These are phyloP conservation scores for Maccullochella peelii DNA, from an alignment of 2,113 vertebrate species.

Conservation along the genomic window DNA sequence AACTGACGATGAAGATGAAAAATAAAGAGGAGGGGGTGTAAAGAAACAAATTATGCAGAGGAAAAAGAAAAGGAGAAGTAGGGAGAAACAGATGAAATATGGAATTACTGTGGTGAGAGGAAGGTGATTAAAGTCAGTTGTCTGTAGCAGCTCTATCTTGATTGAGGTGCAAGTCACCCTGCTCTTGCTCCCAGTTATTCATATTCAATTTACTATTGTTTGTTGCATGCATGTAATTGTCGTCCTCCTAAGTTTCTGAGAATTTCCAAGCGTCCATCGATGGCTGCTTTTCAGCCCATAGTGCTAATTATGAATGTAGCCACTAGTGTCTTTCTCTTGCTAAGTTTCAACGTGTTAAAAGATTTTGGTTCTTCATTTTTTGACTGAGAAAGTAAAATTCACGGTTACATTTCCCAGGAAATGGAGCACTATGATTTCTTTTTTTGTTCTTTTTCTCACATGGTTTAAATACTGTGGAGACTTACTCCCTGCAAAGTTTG, in stretches of 20 bases:
- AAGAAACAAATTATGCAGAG: not conserved
- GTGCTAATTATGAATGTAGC: not conserved
- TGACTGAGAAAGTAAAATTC: not conserved
- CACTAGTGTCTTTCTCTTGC: not conserved
- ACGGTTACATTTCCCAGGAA: not conserved
- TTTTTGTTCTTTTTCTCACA: not conserved
- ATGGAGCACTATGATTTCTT: not conserved
- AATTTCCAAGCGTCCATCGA: no score
- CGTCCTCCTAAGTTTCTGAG: no score
- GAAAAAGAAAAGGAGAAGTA: not conserved
- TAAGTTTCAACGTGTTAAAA: not conserved
- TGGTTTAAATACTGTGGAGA: not conserved
- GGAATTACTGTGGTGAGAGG: not conserved
- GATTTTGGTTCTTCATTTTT: not conserved
- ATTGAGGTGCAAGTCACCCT: not conserved
- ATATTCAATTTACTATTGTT: not conserved
- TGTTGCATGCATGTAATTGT: no score
- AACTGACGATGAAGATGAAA: no score
- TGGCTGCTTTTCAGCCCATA: not conserved
- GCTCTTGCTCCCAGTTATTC: not conserved
- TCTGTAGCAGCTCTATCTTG: not conserved
- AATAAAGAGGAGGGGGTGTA: not conserved
- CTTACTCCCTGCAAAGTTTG: slow-evolving; percentile 10
- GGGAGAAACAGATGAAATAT: not conserved
- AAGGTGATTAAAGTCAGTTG: not conserved